Conservation (phyloP, 37 sponge, comb jelly and placozoan species). For the Bolinopsis microptera region DNA sequence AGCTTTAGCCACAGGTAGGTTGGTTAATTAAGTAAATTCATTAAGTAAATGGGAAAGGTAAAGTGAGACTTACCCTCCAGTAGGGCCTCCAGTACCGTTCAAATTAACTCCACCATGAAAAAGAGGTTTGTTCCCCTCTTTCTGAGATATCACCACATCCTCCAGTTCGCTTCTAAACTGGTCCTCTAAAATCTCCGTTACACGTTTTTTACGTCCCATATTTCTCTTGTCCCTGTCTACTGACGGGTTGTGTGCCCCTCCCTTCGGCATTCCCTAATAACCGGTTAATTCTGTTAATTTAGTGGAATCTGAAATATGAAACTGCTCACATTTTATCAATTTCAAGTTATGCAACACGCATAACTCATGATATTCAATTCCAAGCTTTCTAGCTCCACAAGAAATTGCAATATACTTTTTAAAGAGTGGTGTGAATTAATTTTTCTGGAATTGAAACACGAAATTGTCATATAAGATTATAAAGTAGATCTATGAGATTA, state of each 20-base stretch:
- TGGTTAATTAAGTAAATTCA: too few relatives aligned
- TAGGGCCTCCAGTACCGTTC: neutral
- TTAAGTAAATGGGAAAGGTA: neutral
- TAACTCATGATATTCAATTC: too few relatives aligned
- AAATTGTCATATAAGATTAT: too few relatives aligned
- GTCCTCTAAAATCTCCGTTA: conserved; percentile 70
- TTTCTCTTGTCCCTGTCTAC: conserved; percentile 69
- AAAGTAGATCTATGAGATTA: too few relatives aligned
- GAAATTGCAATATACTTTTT: too few relatives aligned
- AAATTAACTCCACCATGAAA: conserved; percentile 20
- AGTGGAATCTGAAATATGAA: too few relatives aligned
- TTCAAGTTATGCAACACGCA: too few relatives aligned
- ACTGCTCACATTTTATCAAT: too few relatives aligned
- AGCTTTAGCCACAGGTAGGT: too few relatives aligned
- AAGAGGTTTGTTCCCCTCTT: conserved; percentile 41
- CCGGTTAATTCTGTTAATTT: neutral
- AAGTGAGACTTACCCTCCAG: neutral
- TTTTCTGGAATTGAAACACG: too few relatives aligned
- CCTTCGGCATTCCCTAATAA: neutral
- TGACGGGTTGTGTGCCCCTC: neutral
- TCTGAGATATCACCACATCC: conserved; percentile 71
- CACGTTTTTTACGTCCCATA: conserved; percentile 71
- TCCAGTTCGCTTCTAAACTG: conserved; percentile 73
- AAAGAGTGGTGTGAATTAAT: too few relatives aligned
- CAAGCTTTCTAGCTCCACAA: too few relatives aligned